Evolutionary conservation across 2,797 vertebrate genomes (phyloP), one percentile per base, ranked within the genome.

Genomic region (Phrynocephalus forsythii): DNA sequence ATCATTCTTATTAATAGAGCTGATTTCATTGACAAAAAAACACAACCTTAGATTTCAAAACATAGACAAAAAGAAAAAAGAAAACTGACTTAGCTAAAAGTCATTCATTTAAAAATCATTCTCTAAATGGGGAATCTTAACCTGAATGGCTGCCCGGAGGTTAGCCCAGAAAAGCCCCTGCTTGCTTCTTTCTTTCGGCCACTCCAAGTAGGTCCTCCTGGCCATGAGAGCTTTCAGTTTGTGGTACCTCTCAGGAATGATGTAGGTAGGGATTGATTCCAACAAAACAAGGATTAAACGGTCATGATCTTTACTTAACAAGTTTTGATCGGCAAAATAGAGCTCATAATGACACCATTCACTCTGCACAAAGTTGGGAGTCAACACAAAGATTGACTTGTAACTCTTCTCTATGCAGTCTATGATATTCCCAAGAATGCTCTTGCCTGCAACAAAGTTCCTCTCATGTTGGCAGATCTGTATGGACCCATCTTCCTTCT

Each of bases 301-400:
- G 82, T 98, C 92, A 0, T 95, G 95, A 11, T 96, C 97, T 88
- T 96, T 95, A 1, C 93, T 94, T n/a, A 98, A 96, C 1, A 96
- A 91, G 66, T 97, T 97, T 94, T 99, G 98, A 68, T 97, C 97
- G 86, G 98, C 98, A 26, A 99, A 99, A 94, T 98, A 99, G 44
- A 99, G 97, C 92, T 99, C 98, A 1, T 99, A 99, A 93, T 99
- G 98, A 84, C 98, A 99, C 98, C 98, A 99, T 22, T 98, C 98
- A 0, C 98, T 99, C 95, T 98, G 98, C 79, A 99, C 96, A 48
- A 99, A 99, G 94, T 98, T 97, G 73, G 97, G 96, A 38, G 98
- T 98, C 88, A 99, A 88, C 50, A 99, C 97, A 60, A 99, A 99
- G 84, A 99, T 95, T 0, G 97, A 97, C 88, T 97, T 98, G 82